Percentiles rank a stretch among this genome's conserved stretches.
These are phyloP conservation scores for Cassiopea xamachana DNA, from an alignment of 30 jellyfish, hydroid and myxozoan genomes.

Conservation along the genomic window DNA sequence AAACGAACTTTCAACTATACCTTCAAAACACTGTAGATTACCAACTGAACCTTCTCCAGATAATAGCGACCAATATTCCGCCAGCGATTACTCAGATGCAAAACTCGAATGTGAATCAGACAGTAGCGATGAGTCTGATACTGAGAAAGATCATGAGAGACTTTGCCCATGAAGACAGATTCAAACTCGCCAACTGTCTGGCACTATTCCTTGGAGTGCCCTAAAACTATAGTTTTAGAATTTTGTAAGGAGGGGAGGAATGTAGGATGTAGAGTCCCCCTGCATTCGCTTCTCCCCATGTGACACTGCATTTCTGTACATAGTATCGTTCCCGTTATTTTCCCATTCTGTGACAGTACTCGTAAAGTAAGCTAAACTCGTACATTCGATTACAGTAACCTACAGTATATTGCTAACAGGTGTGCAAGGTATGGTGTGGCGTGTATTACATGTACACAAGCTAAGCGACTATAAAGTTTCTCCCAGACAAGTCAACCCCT, in stretches of 20 bases:
- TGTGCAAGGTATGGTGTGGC: background rate
- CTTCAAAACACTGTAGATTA: background rate
- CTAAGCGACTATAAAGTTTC: no score
- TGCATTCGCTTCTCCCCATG: background rate
- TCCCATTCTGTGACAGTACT: slow-evolving; percentile 17
- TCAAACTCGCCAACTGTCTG: slow-evolving; percentile 17
- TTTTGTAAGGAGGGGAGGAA: slow-evolving; percentile 23
- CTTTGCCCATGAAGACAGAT: background rate
- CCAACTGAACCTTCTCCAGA: background rate
- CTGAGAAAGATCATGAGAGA: slow-evolving; percentile 8
- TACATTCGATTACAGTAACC: background rate
- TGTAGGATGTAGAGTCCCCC: slow-evolving; percentile 19
- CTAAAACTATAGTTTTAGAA: background rate
- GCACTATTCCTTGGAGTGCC: slow-evolving; percentile 8
- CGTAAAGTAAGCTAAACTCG: slow-evolving; percentile 15
- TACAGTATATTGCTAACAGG: background rate
- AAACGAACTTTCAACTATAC: slow-evolving; percentile 19
- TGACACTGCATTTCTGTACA: background rate
- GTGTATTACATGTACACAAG: no score
- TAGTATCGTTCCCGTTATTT: background rate
- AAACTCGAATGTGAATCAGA: slow-evolving; percentile 16
- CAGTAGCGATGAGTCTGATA: slow-evolving; percentile 5
- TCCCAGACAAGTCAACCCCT: no score
- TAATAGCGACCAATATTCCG: background rate
- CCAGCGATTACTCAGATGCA: background rate